Evolutionary conservation across 2,113 vertebrate species (phyloP).

Genomic region (Cyanistes caeruleus): DNA sequence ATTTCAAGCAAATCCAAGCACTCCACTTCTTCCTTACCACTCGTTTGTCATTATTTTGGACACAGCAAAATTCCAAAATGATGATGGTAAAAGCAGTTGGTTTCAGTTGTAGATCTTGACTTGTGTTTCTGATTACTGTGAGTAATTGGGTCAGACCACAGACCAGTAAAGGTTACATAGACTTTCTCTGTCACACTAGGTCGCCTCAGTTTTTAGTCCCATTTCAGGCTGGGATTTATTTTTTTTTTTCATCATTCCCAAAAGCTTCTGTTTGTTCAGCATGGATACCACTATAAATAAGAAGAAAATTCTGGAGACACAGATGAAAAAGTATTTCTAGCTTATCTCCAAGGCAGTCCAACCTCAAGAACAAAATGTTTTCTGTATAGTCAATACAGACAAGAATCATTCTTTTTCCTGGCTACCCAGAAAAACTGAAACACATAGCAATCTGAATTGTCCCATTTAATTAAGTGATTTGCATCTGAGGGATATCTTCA

Average conservation of each 20-base stretch:
- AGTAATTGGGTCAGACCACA: conserved; percentile 16
- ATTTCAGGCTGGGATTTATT: neutral
- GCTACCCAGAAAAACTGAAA: neutral
- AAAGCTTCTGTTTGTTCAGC: neutral
- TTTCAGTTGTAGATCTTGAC: neutral
- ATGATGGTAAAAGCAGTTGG: neutral
- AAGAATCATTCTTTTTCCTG: neutral
- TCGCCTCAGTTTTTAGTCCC: neutral
- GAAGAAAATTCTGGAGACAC: neutral
- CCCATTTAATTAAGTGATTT: neutral
- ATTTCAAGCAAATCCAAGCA: neutral
- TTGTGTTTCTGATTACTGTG: neutral
- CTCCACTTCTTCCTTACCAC: neutral
- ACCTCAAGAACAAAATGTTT: neutral
- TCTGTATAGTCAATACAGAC: neutral
- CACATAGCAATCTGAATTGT: neutral
- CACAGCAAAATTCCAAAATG: neutral
- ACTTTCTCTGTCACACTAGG: neutral
- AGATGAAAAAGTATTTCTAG: neutral
- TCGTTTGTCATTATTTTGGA: neutral
- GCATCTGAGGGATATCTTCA: neutral
- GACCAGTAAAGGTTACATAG: neutral
- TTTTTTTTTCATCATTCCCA: neutral
- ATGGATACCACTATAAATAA: neutral
- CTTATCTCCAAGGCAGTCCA: neutral